Base-by-base conservation (phyloP, 2,113 vertebrate species). In the Emberiza fucata region DNA sequence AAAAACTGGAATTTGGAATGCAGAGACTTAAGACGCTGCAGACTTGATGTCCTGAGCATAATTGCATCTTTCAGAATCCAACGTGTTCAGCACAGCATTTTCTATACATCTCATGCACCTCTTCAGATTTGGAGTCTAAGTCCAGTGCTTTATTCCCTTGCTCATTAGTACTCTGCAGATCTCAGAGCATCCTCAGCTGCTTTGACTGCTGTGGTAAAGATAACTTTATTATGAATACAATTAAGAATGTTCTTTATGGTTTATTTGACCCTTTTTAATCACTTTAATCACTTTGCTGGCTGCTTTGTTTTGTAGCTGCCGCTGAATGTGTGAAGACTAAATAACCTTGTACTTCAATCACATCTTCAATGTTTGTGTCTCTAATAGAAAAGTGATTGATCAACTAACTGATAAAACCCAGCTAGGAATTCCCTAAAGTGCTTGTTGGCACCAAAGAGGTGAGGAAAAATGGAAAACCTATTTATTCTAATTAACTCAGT, bases 231-330 rank as follows among this genome's bases (percentile, higher is more conserved):
- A 50, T 71, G 27, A 93, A 88, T 82, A 68, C 42, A 80, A 17
- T 82, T 93, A 66, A 25, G 44, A 44, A 45, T 81, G 65, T 70
- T 92, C 35, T 81, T 88, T 90, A 68, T 96, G 51, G 33, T 54
- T 91, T 95, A 21, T 83, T 88, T 96, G 85, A 86, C 76, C 88
- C 69, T 86, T 81, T 90, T 91, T 16, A 87, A 91, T 86, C 60
- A 60, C 65, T 91, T 76, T 47, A 86, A 83, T 86, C 37, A 33
- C 79, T 86, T 92, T 73, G 22, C 31, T 88, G 86, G 23, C 68
- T 86, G 37, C 72, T 92, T 95, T 71, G 33, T 90, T 90, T 90
- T 86, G 69, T 78, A 28, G 40, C 76, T 93, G 64, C 56, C 39
- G 20, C 53, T 60, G 80, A 81, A 29, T 53, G 18, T 27, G 7